Conservation (phyloP, 2,113 vertebrate species). For the Onychorhynchus coronatus region DNA sequence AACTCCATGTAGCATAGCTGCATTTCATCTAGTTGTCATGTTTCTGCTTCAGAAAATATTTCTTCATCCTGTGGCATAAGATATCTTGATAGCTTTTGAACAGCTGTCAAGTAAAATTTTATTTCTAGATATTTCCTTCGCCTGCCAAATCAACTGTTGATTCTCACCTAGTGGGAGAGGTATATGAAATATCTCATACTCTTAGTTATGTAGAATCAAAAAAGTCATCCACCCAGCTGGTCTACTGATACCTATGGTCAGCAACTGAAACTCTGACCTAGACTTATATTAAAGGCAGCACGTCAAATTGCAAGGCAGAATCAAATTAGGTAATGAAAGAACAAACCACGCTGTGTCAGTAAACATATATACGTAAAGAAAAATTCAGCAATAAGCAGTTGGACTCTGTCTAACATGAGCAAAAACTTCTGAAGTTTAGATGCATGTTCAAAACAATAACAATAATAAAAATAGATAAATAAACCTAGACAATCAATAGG, state of each 20-base stretch:
- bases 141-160: slow-evolving; percentile 7
- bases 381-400: background rate
- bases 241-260: background rate
- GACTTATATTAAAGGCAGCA: background rate
- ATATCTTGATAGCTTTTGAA: slow-evolving; percentile 43
- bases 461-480: background rate
- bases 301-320: background rate
- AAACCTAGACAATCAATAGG: background rate
- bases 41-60: slow-evolving; percentile 41
- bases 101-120: slow-evolving; percentile 49
- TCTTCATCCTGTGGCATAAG: background rate
- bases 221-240: background rate
- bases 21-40: slow-evolving; percentile 18
- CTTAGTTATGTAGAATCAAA: background rate
- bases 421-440: background rate
- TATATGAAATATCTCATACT: background rate
- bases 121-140: background rate
- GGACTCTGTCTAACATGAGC: background rate
- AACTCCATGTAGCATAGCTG: background rate
- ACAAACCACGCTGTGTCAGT: background rate
- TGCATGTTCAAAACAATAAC: background rate
- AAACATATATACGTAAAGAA: background rate
- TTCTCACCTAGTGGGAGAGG: background rate
- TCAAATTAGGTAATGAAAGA: background rate
- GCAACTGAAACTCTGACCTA: background rate